Percentiles rank a stretch among this genome's conserved stretches.
Evolutionary conservation across 2,113 vertebrate genomes (phyloP).

Genomic region (Leucoraja erinaceus): DNA sequence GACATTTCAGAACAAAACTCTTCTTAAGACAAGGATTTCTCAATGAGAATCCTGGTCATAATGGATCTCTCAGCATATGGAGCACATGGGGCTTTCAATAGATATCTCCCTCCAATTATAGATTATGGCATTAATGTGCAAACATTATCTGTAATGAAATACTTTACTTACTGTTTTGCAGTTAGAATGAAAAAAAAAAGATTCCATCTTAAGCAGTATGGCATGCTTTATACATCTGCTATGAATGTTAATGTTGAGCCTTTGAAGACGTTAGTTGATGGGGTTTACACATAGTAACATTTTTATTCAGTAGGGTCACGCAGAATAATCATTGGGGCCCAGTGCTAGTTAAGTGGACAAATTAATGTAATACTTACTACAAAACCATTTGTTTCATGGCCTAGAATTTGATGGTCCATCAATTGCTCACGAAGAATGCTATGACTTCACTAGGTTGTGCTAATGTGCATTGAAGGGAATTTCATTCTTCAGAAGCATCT

Average conservation of each 20-base stretch:
- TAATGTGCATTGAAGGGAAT: neutral
- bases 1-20: no score
- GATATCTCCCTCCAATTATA: neutral
- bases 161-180: no score
- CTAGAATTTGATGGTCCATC: neutral
- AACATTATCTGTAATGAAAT: no score
- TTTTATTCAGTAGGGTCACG: neutral
- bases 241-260: neutral
- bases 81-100: neutral
- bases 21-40: no score
- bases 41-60: neutral
- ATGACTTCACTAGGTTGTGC: neutral
- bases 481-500: neutral
- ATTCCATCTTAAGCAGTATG: no score
- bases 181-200: no score
- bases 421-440: neutral
- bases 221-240: neutral
- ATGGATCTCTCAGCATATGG: neutral
- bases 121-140: neutral
- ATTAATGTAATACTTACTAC: neutral
- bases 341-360: neutral
- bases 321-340: conserved; percentile 15
- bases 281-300: conserved; percentile 1
- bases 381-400: neutral
- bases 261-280: neutral